Base-by-base conservation (phyloP, 2,888 invertebrate genomes). In the Camptogramma bilineatum region DNA sequence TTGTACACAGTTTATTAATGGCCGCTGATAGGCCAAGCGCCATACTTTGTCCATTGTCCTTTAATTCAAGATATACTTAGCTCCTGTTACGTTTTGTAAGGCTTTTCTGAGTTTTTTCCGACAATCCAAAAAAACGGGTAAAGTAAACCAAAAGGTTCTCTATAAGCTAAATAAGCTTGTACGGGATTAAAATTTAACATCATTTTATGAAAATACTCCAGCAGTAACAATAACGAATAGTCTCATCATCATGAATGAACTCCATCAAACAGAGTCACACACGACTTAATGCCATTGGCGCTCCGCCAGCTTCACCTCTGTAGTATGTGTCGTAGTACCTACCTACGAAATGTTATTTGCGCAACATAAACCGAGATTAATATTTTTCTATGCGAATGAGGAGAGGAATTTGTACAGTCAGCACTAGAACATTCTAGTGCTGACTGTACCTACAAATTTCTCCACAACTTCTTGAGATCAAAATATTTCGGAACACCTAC, bases 161-260 rank as follows among this genome's bases (percentile, higher is more conserved):
- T n/a, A n/a, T 13, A 39, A 39, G 39, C 39, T 28, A 28, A 28
- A 28, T 28, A 28, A 28, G 28, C 28, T 28, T 28, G 21, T 8
- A 0, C 4, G 7, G 28, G 3, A 4, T 24, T 4, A 4, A 4
- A 2, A 5, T 7, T 10, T 10, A 39, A 39, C 13, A 39, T 13
- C 34, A 39, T 39, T 10, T 10, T 39, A 13, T 17, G 44, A 44
- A 17, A 44, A 16, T 44, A 44, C 17, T 44, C 16, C 17, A 44
- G 44, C 34, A 39, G 34, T 13, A 39, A 0, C 4, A 7, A 28
- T 18, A 42, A 13, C 64, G 73, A 76, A 44, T 48, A 39, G 24
- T 56, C 64, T 44, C 48, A 67, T 44, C 52, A 67, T 73, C 73
- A 77, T 81, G 78, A 79, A 72, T 72, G 70, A 70, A 70, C 64